Evolutionary conservation across 2,888 invertebrate species (phyloP), one percentile per base, ranked within the genome.

Genomic region (Mantis religiosa): DNA sequence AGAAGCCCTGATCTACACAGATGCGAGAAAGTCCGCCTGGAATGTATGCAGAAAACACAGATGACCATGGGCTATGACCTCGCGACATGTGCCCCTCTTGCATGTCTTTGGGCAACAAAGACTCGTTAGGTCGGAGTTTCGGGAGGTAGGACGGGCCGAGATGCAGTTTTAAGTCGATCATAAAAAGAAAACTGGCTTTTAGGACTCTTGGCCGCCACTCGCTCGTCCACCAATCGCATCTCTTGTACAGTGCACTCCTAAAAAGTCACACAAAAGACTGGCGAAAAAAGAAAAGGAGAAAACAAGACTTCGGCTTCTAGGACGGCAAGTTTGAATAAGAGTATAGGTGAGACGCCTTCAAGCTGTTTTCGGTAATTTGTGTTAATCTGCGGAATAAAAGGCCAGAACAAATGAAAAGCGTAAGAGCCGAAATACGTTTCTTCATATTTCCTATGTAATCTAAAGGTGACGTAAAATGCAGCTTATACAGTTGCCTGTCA

Each of bases 181-280:
- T 85, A 85, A 85, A 54, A 85, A 85, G 54, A 85, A 71, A 85
- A 54, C 84, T 47, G 54, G 85, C 54, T 85, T 85, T 85, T 85
- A 85, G 54, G 85, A 54, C 47, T 85, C 54, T 54, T 54, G 54
- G 20, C 54, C 20, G 20, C 54, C 54, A 6, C 54, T 71, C 54
- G 15, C 54, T 71, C 54, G 15, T 71, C 54, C 25, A 71, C 54
- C 54, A 71, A 71, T 71, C 20, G 25, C 20, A 71, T 71, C 14
- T 20, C 3, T 20, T 20, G 54, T 71, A 20, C 54, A 71, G 54
- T 71, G 54, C 54, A 71, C 54, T 71, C 54, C 54, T 71, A 71
- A 71, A 71, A 71, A 71, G 54, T 71, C 25, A 4, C 54, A 71
- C 20, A 71, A 71, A 15, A 71, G 54, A 6, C 20, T 25, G 25